These are phyloP conservation scores for Neopipo cinnamomea DNA, from an alignment of 2,113 vertebrate genomes.

Conservation along the genomic window DNA sequence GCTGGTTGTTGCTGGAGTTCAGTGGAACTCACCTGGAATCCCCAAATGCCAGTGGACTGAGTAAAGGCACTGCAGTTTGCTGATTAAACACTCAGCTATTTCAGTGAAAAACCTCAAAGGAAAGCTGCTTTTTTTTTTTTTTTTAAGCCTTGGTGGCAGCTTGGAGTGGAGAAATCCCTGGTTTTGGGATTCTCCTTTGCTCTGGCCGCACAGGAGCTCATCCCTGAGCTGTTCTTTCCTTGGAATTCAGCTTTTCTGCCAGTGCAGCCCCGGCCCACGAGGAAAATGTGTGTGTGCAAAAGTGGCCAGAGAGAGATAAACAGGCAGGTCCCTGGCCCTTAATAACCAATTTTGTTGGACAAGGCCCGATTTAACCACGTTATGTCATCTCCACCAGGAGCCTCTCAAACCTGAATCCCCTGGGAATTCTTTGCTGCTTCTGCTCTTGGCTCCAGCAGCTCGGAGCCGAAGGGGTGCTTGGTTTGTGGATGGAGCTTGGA, in stretches of 20 bases:
- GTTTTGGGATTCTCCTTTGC: neutral
- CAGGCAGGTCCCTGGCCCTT: neutral
- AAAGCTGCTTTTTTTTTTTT: neutral
- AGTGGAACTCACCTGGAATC: neutral
- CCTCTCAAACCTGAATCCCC: neutral
- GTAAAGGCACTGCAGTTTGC: neutral
- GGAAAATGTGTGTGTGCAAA: neutral
- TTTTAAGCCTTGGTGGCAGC: neutral
- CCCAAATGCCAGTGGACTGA: neutral
- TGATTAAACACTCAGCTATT: neutral
- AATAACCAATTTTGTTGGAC: neutral
- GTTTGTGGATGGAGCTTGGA: neutral
- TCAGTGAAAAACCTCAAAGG: neutral
- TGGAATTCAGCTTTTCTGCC: neutral
- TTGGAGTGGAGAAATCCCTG: neutral
- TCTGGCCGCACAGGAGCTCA: neutral
- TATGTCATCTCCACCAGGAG: neutral
- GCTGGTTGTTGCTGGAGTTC: neutral
- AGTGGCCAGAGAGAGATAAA: neutral
- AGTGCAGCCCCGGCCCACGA: neutral
- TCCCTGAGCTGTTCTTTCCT: neutral
- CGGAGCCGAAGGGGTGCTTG: neutral
- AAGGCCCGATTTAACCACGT: neutral
- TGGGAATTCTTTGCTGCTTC: neutral
- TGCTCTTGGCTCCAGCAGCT: neutral